phyloP scores from a whole-genome alignment of 2,113 vertebrate species.

The Capra hircus region DNA sequence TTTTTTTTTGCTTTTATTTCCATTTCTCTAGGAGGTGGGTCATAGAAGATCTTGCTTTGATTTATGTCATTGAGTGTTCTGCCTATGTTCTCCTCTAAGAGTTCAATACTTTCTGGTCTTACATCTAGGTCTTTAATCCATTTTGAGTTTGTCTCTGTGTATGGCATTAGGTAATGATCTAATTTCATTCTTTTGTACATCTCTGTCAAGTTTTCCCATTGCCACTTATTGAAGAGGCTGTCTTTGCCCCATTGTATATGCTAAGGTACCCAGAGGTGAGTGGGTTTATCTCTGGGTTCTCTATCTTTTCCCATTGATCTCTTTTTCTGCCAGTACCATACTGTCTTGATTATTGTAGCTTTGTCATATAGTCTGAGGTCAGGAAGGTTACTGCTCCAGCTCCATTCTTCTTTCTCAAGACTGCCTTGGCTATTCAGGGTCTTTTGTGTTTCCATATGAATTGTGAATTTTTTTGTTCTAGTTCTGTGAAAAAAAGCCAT shows the following conservation, averaged over 20 bases:
- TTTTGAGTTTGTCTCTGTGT: neutral
- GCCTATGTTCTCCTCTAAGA: neutral
- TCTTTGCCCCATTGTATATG: neutral
- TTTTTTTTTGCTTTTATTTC: neutral
- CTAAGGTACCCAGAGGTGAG: neutral
- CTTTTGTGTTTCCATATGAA: neutral
- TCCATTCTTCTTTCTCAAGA: neutral
- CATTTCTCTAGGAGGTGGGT: neutral
- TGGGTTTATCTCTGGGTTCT: neutral
- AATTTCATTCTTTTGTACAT: neutral
- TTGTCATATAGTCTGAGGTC: neutral
- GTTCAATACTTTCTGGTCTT: neutral
- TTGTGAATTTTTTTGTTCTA: neutral
- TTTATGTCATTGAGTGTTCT: neutral
- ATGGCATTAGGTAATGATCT: neutral
- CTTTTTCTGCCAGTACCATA: neutral
- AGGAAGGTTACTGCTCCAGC: neutral
- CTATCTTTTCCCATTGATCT: neutral
- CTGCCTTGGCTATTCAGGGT: neutral
- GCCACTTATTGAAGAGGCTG: neutral
- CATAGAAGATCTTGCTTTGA: neutral
- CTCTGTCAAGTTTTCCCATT: accelerated
- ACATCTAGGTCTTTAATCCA: neutral
- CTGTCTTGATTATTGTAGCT: neutral
- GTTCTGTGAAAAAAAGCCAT: neutral